phyloP scores from a whole-genome alignment of 1,140 invertebrate genomes.

The Diprion similis region DNA sequence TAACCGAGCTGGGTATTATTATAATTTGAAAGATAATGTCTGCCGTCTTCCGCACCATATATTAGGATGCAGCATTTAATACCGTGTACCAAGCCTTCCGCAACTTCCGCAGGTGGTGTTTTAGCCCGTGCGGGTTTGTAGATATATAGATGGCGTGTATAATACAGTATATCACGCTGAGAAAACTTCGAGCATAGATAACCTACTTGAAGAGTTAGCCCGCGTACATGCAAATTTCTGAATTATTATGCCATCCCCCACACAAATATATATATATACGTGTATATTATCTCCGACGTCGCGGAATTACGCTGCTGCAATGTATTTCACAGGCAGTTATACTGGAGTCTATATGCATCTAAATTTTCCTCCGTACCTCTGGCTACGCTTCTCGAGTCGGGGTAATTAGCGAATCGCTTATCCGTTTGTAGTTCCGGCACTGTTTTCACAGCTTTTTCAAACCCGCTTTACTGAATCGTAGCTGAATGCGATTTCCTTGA shows the following conservation, averaged over 20 bases:
- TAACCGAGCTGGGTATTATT: constrained; percentile 37
- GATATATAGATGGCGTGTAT: constrained; percentile 36
- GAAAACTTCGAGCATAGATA: constrained; percentile 62
- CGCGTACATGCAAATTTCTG: constrained; percentile 64
- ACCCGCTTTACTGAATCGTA: no score
- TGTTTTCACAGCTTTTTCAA: no score
- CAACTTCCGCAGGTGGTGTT: constrained; percentile 9
- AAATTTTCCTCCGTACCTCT: no score
- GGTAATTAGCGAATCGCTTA: no score
- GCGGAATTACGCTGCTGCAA: no score
- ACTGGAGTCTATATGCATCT: no score
- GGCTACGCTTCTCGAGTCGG: no score
- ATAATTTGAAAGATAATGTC: constrained; percentile 56
- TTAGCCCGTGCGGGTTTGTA: constrained; percentile 9
- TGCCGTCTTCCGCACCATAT: constrained; percentile 32
- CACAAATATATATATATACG: no score
- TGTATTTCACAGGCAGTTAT: no score
- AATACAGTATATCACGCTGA: constrained; percentile 58
- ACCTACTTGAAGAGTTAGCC: constrained; percentile 64
- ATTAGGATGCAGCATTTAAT: constrained; percentile 32
- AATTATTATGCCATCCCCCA: constrained; percentile 56
- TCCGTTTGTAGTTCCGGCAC: no score
- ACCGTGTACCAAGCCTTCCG: constrained; percentile 19
- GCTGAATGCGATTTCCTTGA: no score
- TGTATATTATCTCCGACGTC: no score